Percentiles rank a stretch among this genome's conserved stretches.
Evolutionary conservation across 2,888 invertebrate species (phyloP).

Genomic region (Dione juno): DNA sequence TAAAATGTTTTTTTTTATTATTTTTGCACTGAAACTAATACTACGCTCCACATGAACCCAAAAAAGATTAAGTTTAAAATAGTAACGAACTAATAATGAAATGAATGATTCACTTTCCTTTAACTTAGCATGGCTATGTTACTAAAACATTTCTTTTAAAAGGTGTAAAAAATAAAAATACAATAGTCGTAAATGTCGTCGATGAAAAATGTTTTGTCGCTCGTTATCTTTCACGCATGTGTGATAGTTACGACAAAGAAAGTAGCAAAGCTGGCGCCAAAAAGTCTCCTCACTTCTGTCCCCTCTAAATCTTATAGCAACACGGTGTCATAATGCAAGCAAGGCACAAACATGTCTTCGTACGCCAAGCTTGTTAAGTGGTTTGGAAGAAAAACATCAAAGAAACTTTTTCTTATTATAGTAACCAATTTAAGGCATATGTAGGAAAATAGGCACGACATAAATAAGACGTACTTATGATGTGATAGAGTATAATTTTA

Average conservation of each 20-base stretch:
- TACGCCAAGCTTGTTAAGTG: constrained; percentile 84
- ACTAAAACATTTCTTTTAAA: not conserved
- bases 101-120: not conserved
- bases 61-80: no score
- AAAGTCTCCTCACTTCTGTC: constrained; percentile 77
- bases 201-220: constrained; percentile 39
- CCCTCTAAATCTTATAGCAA: constrained; percentile 82
- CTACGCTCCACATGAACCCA: no score
- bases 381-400: constrained; percentile 84
- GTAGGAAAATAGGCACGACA: constrained; percentile 59
- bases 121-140: not conserved
- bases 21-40: no score
- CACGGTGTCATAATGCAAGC: constrained; percentile 83
- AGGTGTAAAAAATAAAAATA: constrained; percentile 21
- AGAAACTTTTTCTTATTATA: constrained; percentile 80
- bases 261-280: constrained; percentile 67
- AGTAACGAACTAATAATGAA: not conserved
- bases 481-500: constrained; percentile 10
- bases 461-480: constrained; percentile 41
- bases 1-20: no score
- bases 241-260: constrained; percentile 62
- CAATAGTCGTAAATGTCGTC: constrained; percentile 36
- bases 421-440: constrained; percentile 77
- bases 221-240: constrained; percentile 37
- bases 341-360: constrained; percentile 82